Base-by-base conservation (phyloP, 2,797 vertebrate species). In the Carapus acus region DNA sequence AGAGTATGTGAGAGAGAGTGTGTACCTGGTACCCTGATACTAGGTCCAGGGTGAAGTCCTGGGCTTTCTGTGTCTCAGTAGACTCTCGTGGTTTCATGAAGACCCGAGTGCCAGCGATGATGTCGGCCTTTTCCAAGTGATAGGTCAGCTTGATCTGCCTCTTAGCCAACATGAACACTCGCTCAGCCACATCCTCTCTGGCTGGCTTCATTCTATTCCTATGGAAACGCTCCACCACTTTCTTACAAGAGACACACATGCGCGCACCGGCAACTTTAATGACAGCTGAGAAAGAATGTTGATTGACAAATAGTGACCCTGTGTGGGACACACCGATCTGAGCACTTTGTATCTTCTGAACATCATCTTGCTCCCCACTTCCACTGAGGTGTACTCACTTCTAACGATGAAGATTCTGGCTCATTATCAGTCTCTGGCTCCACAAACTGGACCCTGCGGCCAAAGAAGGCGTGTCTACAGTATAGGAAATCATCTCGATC, bases 401-500 rank as follows among this genome's bases (percentile, higher is more conserved):
- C 29, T 11, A 83, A 6, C 2, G 19, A 53, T 6, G n/a, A 43
- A 8, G 14, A 13, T 0, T 17, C 15, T 1, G 13, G 47, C 2
- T 62, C 36, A 6, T 1, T 1, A 1, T 8, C 1, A n/a, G 9
- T 39, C 12, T 41, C 54, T 5, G 43, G 14, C 4, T 34, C 20
- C 9, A 49, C 6, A 5, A 55, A 15, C 37, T 15, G 49, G 24
- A 14, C 14, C 0, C 67, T 67, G 21, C 57, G 54, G 0, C 73
- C 67, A 1, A 92, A 92, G 15, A 62, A 5, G 0, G 59, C 33
- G 0, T 86, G 85, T 5, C 89, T 86, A 63, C 74, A 63, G 50
- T 68, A 78, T 2, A 98, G 90, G 68, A 90, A 87, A 80, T 98
- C 93, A 0, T 62, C 7, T 0, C 93, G 85, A 1, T 81, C 81